Percentiles rank a stretch among this genome's conserved stretches.
phyloP scores from a whole-genome alignment of 2,113 vertebrate species.

The Salvator merianae region DNA sequence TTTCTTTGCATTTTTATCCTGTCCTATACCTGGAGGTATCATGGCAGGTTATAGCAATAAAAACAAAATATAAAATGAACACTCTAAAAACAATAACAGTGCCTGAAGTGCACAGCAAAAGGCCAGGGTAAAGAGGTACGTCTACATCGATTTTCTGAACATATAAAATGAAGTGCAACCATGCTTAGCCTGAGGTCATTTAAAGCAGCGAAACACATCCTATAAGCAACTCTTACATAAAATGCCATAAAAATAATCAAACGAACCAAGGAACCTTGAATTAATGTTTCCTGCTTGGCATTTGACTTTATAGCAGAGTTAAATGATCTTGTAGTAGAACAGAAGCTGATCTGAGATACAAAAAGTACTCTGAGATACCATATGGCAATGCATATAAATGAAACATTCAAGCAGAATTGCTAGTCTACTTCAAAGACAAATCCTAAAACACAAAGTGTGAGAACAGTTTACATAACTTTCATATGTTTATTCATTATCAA shows the following conservation, averaged over 20 bases:
- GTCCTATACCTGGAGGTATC: too few species aligned
- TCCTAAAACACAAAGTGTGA: background rate
- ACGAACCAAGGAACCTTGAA: background rate
- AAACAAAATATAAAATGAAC: too few species aligned
- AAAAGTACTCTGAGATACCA: background rate
- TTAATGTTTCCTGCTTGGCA: background rate
- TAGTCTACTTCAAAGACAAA: background rate
- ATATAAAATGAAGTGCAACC: background rate
- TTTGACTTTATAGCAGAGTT: background rate
- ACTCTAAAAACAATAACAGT: too few species aligned
- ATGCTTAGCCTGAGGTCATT: background rate
- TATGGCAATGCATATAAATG: background rate
- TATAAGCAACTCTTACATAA: slow-evolving; percentile 16
- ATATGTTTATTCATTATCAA: background rate
- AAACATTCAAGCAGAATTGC: background rate
- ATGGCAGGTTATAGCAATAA: too few species aligned
- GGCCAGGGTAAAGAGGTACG: too few species aligned
- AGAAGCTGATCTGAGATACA: background rate
- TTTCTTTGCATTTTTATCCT: too few species aligned
- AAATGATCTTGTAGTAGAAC: background rate
- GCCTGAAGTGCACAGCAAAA: background rate
- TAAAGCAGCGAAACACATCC: slow-evolving; percentile 13
- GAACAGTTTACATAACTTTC: background rate
- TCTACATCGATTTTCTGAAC: background rate
- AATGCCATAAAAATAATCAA: background rate